Percentiles rank a stretch among this genome's conserved stretches.
Evolutionary conservation across 2,888 invertebrate species (phyloP).

Genomic region (Oligia fasciuncula): DNA sequence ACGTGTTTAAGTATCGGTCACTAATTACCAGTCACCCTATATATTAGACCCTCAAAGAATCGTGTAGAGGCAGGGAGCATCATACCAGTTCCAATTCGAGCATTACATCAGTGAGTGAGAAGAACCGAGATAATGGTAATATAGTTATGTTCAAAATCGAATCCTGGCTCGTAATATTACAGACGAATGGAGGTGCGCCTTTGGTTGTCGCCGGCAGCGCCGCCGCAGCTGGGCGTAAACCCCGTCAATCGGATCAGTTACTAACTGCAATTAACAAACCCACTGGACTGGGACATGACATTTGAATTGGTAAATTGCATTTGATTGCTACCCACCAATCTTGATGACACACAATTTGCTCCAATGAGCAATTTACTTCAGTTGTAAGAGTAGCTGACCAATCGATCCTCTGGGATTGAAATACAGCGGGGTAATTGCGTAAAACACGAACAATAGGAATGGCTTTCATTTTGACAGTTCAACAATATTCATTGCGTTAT

Average conservation of each 20-base stretch:
- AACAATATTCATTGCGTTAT: neutral
- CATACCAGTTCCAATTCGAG: neutral
- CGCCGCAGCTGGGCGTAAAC: neutral
- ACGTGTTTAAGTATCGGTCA: too few species aligned
- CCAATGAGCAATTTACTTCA: slow-evolving; percentile 10
- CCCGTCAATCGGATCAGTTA: slow-evolving; percentile 23
- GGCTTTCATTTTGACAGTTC: neutral
- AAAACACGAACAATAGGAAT: neutral
- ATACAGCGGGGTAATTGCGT: neutral
- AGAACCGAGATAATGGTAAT: neutral
- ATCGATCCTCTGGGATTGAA: slow-evolving; percentile 12
- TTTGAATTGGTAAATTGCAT: slow-evolving; percentile 45
- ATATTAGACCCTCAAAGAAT: neutral
- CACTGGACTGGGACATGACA: slow-evolving; percentile 10
- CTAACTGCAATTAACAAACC: slow-evolving; percentile 6
- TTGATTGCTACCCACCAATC: slow-evolving; percentile 36
- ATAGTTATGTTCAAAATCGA: neutral
- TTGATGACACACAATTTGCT: slow-evolving; percentile 8
- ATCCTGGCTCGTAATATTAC: neutral
- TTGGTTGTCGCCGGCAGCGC: too few species aligned
- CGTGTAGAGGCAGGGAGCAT: too few species aligned
- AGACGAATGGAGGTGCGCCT: neutral
- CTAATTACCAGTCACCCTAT: too few species aligned
- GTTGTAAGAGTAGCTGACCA: slow-evolving; percentile 5
- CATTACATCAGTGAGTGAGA: neutral